A percentile compares a stretch with the other conserved stretches of the same genome.
phyloP scores from a whole-genome alignment of 2,888 invertebrate species.

The Elysia crispata region DNA sequence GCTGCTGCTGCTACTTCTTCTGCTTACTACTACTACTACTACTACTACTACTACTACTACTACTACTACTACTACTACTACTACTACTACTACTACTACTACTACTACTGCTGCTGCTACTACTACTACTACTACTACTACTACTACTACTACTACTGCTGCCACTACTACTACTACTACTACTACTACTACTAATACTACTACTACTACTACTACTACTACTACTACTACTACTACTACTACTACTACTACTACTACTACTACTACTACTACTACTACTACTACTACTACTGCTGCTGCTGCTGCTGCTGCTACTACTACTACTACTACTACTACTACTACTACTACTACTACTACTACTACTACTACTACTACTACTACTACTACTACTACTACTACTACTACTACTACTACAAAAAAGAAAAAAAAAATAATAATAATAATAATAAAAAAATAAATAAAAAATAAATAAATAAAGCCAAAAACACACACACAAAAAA shows the following conservation, averaged over 20 bases:
- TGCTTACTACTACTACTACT: neutral
- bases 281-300: too few species aligned
- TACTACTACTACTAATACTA: too few species aligned
- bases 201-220: too few species aligned
- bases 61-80: neutral
- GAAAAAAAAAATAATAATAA: too few species aligned
- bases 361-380: conserved; percentile 34
- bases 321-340: conserved; percentile 31
- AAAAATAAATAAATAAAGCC: too few species aligned
- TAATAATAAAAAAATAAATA: too few species aligned
- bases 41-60: neutral
- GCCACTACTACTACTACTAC: conserved; percentile 6
- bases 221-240: conserved; percentile 15
- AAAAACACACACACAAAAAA: too few species aligned
- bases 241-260: too few species aligned
- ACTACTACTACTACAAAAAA: neutral
- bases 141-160: neutral
- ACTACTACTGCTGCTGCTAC: conserved; percentile 6
- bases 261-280: too few species aligned
- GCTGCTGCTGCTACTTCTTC: neutral
- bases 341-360: conserved; percentile 34
- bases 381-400: conserved; percentile 5
- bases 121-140: neutral
- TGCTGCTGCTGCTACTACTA: too few species aligned
- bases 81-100: neutral